phyloP scores from a whole-genome alignment of 2,888 invertebrate genomes.

The Chrysolina haemoptera region DNA sequence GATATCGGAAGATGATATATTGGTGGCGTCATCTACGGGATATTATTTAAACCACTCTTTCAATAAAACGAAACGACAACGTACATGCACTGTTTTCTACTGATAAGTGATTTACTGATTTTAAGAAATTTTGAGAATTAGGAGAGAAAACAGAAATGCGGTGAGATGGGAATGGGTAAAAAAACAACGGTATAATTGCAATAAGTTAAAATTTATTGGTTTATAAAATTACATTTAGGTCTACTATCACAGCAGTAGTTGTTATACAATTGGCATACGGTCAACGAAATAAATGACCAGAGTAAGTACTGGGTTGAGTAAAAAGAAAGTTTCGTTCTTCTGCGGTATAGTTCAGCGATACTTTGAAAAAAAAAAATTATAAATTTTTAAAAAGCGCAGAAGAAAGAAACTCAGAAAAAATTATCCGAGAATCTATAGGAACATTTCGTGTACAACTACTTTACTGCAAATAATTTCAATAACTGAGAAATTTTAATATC shows the following conservation, averaged over 20 bases:
- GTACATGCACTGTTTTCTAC: too few species aligned
- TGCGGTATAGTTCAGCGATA: background rate
- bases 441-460: conserved; percentile 36
- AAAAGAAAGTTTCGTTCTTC: background rate
- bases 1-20: too few species aligned
- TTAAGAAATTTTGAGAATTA: background rate
- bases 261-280: conserved; percentile 27
- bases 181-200: background rate
- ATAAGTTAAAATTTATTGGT: conserved; percentile 24
- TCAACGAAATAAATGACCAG: conserved; percentile 1
- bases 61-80: too few species aligned
- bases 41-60: too few species aligned
- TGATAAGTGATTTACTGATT: too few species aligned
- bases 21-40: too few species aligned
- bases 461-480: conserved; percentile 13
- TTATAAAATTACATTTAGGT: conserved; percentile 44
- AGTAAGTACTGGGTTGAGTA: conserved; percentile 26
- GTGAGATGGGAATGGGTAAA: background rate
- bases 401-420: background rate
- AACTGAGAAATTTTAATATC: background rate
- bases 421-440: conserved; percentile 7
- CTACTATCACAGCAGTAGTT: conserved; percentile 52
- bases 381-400: background rate
- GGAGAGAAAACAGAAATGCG: background rate
- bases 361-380: background rate